Evolutionary conservation across 35 echinoderm and acorn worm genomes (phyloP), one percentile per base, ranked within the genome.

Genomic region (Lytechinus pictus): DNA sequence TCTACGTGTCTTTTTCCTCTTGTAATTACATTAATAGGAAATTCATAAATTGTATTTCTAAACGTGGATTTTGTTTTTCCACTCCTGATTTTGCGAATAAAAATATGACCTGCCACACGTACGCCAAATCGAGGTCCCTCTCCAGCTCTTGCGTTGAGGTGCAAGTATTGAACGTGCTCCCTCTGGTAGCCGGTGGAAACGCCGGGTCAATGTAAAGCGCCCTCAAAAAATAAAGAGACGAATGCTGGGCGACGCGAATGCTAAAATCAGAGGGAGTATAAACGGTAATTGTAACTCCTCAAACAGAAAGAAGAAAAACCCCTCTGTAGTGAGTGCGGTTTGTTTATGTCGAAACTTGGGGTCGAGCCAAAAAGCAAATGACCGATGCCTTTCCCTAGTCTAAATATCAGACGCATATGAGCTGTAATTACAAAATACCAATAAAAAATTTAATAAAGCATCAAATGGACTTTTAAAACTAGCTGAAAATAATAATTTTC

Each of bases 351-450:
- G 3, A 55, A 55, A 57, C 53, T 93, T 93, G 92, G 92, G 92
- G 53, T 93, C 92, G 92, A 57, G 92, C 92, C 92, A 93, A 93
- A 90, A 90, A 90, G 66, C 66, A 79, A 79, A 79, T 79, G 66
- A 79, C 66, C 66, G 66, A 79, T 16, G 66, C 4, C 14, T 16
- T 24, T 24, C n/a, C 66, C 16, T 79, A 79, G 66, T 79, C 66
- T 79, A 24, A 79, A 79, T 24, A 79, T 24, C 66, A n/a, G 2
- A 24, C 66, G 19, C 14, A 79, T 5, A 8, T 79, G 4, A 5
- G 4, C 66, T 79, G 19, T 58, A 13, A 58, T 13, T 58, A 58
- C 56, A 58, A 58, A 57, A 57, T 57, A 58, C 33, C 33, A 44
- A 44, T 44, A 44, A 44, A 44, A 44, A 44, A 0, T 44, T 44